Conservation (phyloP, 2,113 vertebrate species). For the Paradoxurus hermaphroditus region DNA sequence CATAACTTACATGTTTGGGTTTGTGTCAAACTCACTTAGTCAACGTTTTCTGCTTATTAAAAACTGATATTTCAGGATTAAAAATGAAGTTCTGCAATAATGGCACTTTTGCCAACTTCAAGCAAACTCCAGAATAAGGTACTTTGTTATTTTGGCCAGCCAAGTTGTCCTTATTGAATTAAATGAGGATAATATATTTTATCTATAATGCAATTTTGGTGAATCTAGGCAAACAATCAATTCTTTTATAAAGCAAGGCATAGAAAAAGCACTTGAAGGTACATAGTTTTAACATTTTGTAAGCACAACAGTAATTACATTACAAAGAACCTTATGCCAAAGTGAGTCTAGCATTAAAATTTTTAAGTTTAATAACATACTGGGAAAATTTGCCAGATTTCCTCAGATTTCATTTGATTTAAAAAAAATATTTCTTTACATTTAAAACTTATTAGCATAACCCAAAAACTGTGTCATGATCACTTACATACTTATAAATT, state of each 20-base stretch:
- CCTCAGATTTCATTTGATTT: neutral
- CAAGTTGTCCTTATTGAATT: constrained; percentile 1
- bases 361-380: neutral
- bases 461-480: neutral
- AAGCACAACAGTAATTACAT: constrained; percentile 37
- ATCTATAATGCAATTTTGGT: neutral
- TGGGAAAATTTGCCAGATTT: neutral
- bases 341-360: neutral
- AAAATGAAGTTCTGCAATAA: constrained; percentile 62
- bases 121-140: neutral
- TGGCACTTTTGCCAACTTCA: constrained; percentile 42
- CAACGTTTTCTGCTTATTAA: constrained; percentile 62
- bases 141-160: constrained; percentile 24
- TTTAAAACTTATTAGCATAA: neutral
- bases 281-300: constrained; percentile 14
- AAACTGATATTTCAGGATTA: constrained; percentile 49
- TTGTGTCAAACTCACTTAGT: constrained; percentile 62
- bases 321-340: neutral
- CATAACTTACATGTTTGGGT: constrained; percentile 24
- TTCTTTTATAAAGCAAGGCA: constrained; percentile 56
- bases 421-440: neutral
- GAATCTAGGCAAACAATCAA: constrained; percentile 33
- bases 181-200: constrained; percentile 22
- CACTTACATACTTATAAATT: neutral
- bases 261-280: constrained; percentile 27